Base-by-base conservation (phyloP, 2,113 vertebrate genomes). In the Cepphus grylle region DNA sequence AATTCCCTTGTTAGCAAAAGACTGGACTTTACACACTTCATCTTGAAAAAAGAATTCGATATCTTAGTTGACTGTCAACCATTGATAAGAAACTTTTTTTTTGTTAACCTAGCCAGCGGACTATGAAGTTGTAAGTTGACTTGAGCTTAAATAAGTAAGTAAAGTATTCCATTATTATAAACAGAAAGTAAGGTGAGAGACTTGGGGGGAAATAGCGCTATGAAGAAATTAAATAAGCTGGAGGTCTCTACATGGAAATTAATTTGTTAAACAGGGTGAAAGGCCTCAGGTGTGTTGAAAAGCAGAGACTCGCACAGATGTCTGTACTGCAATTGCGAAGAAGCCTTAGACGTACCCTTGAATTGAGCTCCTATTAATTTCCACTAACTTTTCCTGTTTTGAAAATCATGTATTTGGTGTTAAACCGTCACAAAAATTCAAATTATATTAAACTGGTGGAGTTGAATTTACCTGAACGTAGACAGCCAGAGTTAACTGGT, bases 191-290 rank as follows among this genome's bases (percentile, higher is more conserved):
- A 66, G 13, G 17, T 66, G 34, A 56, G 55, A 94, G 62, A 18
- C 14, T 9, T 16, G 22, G 8, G 55, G 29, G 27, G 0, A 32
- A 45, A 56, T 53, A 40, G 53, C 15, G 27, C 32, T 85, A 42
- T n/a, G 53, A 94, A 90, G 76, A 79, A 93, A 94, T 94, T 78
- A 89, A 90, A 90, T 90, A 93, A 81, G 71, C 86, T 96, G 66
- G 49, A 83, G 69, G 86, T 86, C 30, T 91, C 66, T 86, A 40
- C 52, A 6, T 42, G 77, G 71, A 70, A 97, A 96, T 95, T 97
- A 96, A 96, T 95, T 92, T 95, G 65, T 91, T 94, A 93, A 93
- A 91, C 79, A 91, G 74, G 90, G 69, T 84, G 96, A 94, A 94
- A 83, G 52, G 78, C 91, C 97, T 88, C 90, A 38, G 91, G 91